Evolutionary conservation across 2,888 invertebrate species (phyloP).

Genomic region (Drosophila prolongata): DNA sequence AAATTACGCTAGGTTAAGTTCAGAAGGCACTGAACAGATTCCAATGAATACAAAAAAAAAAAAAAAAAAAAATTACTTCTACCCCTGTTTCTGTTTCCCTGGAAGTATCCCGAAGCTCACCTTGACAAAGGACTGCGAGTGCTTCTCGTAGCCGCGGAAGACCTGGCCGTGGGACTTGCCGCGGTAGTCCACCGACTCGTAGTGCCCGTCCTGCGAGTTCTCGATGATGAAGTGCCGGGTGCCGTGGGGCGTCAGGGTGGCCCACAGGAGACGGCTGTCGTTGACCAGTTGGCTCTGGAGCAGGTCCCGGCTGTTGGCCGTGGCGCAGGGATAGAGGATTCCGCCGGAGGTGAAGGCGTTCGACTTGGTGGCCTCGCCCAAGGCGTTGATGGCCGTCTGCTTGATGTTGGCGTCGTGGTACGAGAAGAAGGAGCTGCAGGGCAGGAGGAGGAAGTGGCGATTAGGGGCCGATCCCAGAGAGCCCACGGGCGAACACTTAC

Average conservation of each 20-base stretch:
- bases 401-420: constrained; percentile 84
- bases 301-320: constrained; percentile 85
- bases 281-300: constrained; percentile 85
- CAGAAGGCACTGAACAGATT: too few relatives aligned
- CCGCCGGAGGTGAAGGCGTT: constrained; percentile 85
- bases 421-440: constrained; percentile 80
- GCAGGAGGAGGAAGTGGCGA: not conserved
- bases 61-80: too few relatives aligned
- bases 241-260: constrained; percentile 92
- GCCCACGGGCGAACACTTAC: constrained; percentile 83
- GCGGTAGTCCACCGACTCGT: constrained; percentile 88
- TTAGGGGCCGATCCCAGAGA: not conserved
- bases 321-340: constrained; percentile 86
- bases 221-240: constrained; percentile 89
- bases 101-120: constrained; percentile 51
- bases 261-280: constrained; percentile 91
- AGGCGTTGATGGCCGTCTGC: constrained; percentile 86
- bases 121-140: constrained; percentile 80
- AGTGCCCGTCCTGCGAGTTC: constrained; percentile 87
- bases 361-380: constrained; percentile 85
- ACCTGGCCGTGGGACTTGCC: constrained; percentile 77
- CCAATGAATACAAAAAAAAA: too few relatives aligned
- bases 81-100: too few relatives aligned
- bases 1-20: too few relatives aligned
- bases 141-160: constrained; percentile 81